Base-by-base conservation (phyloP, 2,797 vertebrate species). In the Cyclura pinguis region DNA sequence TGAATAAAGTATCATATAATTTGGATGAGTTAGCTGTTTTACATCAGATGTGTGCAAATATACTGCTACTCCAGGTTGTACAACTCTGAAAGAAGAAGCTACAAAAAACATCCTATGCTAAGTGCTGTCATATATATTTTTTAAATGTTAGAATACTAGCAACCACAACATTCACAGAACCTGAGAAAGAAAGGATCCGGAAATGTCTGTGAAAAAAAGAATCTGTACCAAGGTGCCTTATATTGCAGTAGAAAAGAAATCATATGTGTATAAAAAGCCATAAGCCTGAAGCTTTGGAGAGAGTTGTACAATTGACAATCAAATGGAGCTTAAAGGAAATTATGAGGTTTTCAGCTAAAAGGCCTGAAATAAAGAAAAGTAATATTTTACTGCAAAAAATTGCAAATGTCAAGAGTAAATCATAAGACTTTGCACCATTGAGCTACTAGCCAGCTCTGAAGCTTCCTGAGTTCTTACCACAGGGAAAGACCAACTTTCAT, bases 291-390 rank as follows among this genome's bases (percentile, higher is more conserved):
- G 97, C 96, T 96, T 97, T 96, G 95, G 95, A 97, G 95, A 97
- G 97, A 97, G 97, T 97, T 98, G 97, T 98, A 97, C 97, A 97
- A 98, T 97, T 98, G 97, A 97, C 96, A 98, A 97, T 97, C 97
- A 97, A 98, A 98, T 98, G 97, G 97, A 97, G 96, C 97, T 97
- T 97, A 98, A 97, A 97, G 94, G 97, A 94, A 98, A 98, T 98
- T 97, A 97, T 72, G 92, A 97, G 97, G 95, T 97, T 97, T 97
- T 97, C 97, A 94, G 95, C 96, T 97, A 95, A 97, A 97, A 88
- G 73, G 96, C 97, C 96, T 94, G 95, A 97, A 97, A 97, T 98
- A 97, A 97, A 97, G 97, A 96, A 97, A 97, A 97, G 97, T 96
- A 96, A 97, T 97, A 97, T 98, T 97, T 98, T 97, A 98, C 52